Evolutionary conservation across 2,797 vertebrate species (phyloP).

Genomic region (Avahi laniger): DNA sequence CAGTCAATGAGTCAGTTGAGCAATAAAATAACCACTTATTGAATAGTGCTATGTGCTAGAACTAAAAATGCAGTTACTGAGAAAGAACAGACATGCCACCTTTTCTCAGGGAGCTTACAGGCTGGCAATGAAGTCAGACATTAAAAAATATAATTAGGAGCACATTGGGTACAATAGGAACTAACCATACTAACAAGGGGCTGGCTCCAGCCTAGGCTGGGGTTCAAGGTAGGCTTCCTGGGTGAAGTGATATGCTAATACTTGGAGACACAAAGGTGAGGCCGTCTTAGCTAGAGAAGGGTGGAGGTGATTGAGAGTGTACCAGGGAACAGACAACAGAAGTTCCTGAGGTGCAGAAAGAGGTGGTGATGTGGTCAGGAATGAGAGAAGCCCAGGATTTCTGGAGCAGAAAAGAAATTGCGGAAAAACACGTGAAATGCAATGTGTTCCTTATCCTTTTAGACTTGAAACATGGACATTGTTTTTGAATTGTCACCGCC

Average conservation of each 20-base stretch:
- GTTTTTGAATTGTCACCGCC: background rate
- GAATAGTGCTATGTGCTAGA: background rate
- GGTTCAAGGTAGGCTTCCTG: background rate
- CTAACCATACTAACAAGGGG: background rate
- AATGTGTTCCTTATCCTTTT: background rate
- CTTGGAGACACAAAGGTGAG: background rate
- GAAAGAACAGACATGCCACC: background rate
- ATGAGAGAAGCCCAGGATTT: background rate
- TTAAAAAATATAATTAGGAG: background rate
- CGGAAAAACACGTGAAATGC: background rate
- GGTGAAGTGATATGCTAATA: background rate
- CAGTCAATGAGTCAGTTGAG: background rate
- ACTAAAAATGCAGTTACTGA: background rate
- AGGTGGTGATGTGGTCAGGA: background rate
- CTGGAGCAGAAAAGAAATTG: background rate
- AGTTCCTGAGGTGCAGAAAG: background rate
- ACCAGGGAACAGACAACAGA: background rate
- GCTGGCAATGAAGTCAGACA: background rate
- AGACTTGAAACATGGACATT: background rate
- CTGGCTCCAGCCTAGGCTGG: background rate
- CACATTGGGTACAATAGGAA: background rate
- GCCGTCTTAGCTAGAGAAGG: background rate
- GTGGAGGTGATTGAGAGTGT: background rate
- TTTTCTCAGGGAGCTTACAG: background rate
- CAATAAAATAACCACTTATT: background rate